phyloP scores from a whole-genome alignment of 2,113 vertebrate genomes.

The Paedocypris sp. region DNA sequence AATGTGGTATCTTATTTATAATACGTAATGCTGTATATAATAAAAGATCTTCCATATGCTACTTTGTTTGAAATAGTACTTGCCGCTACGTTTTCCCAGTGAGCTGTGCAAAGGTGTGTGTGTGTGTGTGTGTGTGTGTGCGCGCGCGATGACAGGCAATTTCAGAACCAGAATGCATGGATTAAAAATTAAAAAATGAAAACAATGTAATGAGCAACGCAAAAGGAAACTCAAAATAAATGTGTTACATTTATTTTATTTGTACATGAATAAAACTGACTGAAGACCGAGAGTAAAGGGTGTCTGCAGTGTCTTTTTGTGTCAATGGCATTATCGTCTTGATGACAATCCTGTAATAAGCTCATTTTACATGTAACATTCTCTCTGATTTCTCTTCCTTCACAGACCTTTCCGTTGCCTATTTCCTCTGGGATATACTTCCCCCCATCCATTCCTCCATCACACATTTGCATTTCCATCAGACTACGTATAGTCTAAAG shows the following conservation, averaged over 20 bases:
- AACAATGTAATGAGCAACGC: neutral
- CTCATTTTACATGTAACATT: constrained; percentile 28
- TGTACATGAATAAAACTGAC: neutral
- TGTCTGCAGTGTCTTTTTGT: neutral
- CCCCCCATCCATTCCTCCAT: neutral
- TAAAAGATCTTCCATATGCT: too few relatives aligned
- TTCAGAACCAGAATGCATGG: neutral
- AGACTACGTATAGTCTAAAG: neutral
- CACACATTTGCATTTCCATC: constrained; percentile 2
- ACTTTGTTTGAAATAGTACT: too few relatives aligned
- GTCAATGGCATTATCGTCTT: constrained; percentile 16
- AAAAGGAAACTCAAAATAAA: neutral
- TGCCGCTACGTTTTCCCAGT: too few relatives aligned
- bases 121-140: constrained; percentile 18
- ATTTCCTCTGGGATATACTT: constrained; percentile 4
- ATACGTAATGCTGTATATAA: too few relatives aligned
- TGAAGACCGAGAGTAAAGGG: neutral
- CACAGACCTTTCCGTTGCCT: neutral
- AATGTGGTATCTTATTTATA: too few relatives aligned
- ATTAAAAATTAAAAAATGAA: neutral
- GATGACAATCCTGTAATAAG: constrained; percentile 28
- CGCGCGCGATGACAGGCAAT: neutral
- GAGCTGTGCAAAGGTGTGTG: too few relatives aligned
- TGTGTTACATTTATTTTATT: neutral
- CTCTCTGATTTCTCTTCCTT: constrained; percentile 2